Evolutionary conservation across 1,140 invertebrate genomes (phyloP).

Genomic region (Drosophila guanche): DNA sequence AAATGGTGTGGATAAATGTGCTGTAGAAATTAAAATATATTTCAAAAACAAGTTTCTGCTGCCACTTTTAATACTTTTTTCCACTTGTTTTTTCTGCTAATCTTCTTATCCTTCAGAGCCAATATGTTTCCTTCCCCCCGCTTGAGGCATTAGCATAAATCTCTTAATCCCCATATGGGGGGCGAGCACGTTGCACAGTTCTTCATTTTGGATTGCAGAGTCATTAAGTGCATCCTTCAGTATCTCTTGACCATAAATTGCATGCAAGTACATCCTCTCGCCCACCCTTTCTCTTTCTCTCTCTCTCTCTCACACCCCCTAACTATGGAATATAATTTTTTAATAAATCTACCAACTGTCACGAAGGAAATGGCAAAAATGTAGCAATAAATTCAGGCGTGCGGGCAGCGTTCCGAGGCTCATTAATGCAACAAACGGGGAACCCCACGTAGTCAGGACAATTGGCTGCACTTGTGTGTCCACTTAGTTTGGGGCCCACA

Average conservation of each 20-base stretch:
- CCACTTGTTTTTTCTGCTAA: no score
- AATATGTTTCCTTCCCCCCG: not conserved
- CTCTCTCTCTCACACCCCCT: constrained; percentile 26
- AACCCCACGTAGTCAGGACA: constrained; percentile 40
- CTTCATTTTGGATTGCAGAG: constrained; percentile 38
- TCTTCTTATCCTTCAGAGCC: not conserved
- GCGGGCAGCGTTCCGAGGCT: constrained; percentile 38
- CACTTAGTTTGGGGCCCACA: constrained; percentile 49
- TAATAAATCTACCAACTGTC: constrained; percentile 59
- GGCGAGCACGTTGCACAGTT: constrained; percentile 35
- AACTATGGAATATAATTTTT: constrained; percentile 34
- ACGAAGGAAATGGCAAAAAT: constrained; percentile 41
- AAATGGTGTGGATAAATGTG: no score
- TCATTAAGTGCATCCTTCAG: constrained; percentile 57
- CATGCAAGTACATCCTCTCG: constrained; percentile 5
- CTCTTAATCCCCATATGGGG: constrained; percentile 13
- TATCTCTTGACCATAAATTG: constrained; percentile 52
- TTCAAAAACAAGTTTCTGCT: no score
- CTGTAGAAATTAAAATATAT: no score
- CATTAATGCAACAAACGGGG: constrained; percentile 66
- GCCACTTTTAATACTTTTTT: no score
- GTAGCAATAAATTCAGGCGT: constrained; percentile 61
- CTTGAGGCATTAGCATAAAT: not conserved
- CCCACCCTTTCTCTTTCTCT: constrained; percentile 2
- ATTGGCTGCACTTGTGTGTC: constrained; percentile 65